A percentile compares a stretch with the other conserved stretches of the same genome.
Evolutionary conservation across 2,888 invertebrate species (phyloP).

Genomic region (Thecophora atra): DNA sequence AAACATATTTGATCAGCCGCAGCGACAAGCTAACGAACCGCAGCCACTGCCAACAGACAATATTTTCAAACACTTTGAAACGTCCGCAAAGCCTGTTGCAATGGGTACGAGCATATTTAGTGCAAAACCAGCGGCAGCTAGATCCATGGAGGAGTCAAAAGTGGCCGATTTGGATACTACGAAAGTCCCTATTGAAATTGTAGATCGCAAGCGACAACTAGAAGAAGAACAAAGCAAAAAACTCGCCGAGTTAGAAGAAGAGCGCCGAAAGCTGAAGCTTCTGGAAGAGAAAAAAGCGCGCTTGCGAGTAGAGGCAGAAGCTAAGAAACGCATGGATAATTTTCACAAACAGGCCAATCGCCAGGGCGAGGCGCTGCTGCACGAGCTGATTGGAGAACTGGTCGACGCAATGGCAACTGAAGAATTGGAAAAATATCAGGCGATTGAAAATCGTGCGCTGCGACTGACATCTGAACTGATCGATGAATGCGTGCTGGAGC

Average conservation of each 20-base stretch:
- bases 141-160: background rate
- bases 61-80: conserved; percentile 47
- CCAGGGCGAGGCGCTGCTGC: conserved; percentile 17
- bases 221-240: conserved; percentile 48
- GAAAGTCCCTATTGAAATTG: conserved; percentile 37
- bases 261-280: conserved; percentile 40
- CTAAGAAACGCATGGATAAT: conserved; percentile 13
- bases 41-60: conserved; percentile 39
- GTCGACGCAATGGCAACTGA: conserved; percentile 35
- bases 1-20: conserved; percentile 42
- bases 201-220: conserved; percentile 46
- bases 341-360: conserved; percentile 34
- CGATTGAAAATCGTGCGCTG: conserved; percentile 4
- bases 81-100: conserved; percentile 24
- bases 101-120: background rate
- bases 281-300: conserved; percentile 39
- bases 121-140: background rate
- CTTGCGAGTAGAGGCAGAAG: conserved; percentile 20
- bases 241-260: conserved; percentile 49
- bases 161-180: background rate
- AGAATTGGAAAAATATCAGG: conserved; percentile 39
- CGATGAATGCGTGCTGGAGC: conserved; percentile 42
- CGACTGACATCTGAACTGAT: conserved; percentile 39
- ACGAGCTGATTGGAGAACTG: conserved; percentile 35
- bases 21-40: background rate